phyloP scores from a whole-genome alignment of 2,797 vertebrate genomes.

The Tinamus major region DNA sequence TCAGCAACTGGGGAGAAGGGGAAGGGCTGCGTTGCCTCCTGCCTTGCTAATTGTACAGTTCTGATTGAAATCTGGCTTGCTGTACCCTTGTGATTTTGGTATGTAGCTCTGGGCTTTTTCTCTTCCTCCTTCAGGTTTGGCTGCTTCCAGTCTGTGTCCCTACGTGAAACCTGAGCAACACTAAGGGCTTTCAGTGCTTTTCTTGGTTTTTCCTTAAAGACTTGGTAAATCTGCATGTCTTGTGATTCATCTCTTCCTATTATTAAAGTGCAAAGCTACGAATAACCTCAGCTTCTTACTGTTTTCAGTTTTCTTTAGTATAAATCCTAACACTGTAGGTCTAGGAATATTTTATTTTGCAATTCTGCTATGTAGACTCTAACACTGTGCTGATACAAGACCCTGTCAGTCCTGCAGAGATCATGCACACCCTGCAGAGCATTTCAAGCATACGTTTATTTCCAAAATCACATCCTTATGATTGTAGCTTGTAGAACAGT shows the following conservation, averaged over 20 bases:
- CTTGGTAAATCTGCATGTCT: constrained; percentile 95
- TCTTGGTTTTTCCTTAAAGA: constrained; percentile 98
- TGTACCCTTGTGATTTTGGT: constrained; percentile 75
- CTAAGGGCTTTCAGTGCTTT: constrained; percentile 98
- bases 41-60: constrained; percentile 43
- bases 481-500: not conserved
- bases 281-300: constrained; percentile 58
- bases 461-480: not conserved
- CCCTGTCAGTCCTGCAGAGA: not conserved
- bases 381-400: not conserved
- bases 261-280: constrained; percentile 66
- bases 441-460: not conserved
- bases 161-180: constrained; percentile 99
- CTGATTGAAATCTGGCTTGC: constrained; percentile 76
- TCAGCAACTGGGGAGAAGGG: not conserved
- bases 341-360: not conserved
- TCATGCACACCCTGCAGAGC: not conserved
- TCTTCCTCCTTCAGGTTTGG: constrained; percentile 97
- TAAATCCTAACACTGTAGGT: constrained; percentile 2
- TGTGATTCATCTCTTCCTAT: constrained; percentile 76
- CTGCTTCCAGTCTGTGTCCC: constrained; percentile 99
- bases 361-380: not conserved
- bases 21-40: constrained; percentile 43
- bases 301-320: constrained; percentile 65
- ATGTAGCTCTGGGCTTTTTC: constrained; percentile 87